These are phyloP conservation scores for Sesamia nonagrioides DNA, from an alignment of 1,140 invertebrate species.

Conservation along the genomic window DNA sequence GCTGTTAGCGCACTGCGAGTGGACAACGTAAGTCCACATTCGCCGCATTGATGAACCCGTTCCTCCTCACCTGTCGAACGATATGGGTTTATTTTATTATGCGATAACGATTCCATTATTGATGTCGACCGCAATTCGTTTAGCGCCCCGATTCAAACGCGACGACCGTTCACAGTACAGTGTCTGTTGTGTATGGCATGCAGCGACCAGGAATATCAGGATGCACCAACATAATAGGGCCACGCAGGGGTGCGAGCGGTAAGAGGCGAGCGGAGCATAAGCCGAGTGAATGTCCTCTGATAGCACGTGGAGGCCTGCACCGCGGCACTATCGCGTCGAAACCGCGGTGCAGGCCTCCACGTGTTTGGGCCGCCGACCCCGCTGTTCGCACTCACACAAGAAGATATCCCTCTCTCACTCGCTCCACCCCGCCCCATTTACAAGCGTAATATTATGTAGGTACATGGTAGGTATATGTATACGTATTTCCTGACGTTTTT, in stretches of 20 bases:
- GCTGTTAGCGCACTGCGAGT: slow-evolving; percentile 89
- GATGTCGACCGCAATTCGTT: slow-evolving; percentile 45
- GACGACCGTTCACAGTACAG: slow-evolving; percentile 73
- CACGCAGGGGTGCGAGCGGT: slow-evolving; percentile 68
- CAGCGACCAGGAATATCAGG: slow-evolving; percentile 82
- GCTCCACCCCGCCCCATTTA: slow-evolving; percentile 66
- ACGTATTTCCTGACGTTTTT: background rate
- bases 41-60: slow-evolving; percentile 84
- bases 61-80: slow-evolving; percentile 78
- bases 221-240: slow-evolving; percentile 73
- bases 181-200: slow-evolving; percentile 78
- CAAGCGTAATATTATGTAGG: background rate
- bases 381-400: slow-evolving; percentile 61
- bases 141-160: slow-evolving; percentile 56
- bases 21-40: slow-evolving; percentile 88
- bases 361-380: slow-evolving; percentile 82
- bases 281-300: slow-evolving; percentile 83
- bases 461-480: background rate
- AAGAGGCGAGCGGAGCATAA: slow-evolving; percentile 69
- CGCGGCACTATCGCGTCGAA: slow-evolving; percentile 75
- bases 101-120: slow-evolving; percentile 53
- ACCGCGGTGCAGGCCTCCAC: slow-evolving; percentile 84
- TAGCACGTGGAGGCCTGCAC: slow-evolving; percentile 84
- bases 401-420: slow-evolving; percentile 65
- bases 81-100: slow-evolving; percentile 61